Base-by-base conservation (phyloP, 2,113 vertebrate species). In the Chroicocephalus ridibundus region DNA sequence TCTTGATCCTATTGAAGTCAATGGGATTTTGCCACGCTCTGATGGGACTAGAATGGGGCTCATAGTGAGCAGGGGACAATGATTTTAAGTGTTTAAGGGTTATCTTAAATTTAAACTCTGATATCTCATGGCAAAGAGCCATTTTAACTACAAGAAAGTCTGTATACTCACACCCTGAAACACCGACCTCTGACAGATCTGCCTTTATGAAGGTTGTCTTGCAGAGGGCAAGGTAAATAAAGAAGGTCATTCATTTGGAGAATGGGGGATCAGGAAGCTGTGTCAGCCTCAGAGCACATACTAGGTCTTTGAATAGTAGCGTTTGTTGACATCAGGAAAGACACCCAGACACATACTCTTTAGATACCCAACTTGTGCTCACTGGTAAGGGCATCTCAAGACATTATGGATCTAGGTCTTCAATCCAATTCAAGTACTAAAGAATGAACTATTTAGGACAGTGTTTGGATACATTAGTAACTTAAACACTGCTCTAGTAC, bases 211-310 rank as follows among this genome's bases (percentile, higher is more conserved):
- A 60, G 20, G 5, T 25, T 47, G 26, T 38, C 78, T 49, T 82
- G 6, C 32, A 71, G 57, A 72, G 19, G 11, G 4, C n/a, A 78
- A 78, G 34, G 46, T 91, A 64, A 91, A 55, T 60, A 75, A 47
- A 32, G 51, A 94, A 20, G 9, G 10, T 10, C 22, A 32, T 22
- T 82, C 32, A n/a, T 21, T 46, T 42, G 18, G 7, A 6, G 26
- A 90, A 64, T 0, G 1, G 1, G 1, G 3, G 5, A 2, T 36
- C 57, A 89, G 42, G 27, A 62, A 89, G 15, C 1, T 82, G 13
- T 42, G 8, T 71, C 65, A 60, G 22, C 38, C 47, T 51, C 17
- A 13, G 32, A 82, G 32, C 20, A 55, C 0, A 2, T 2, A n/a
- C 13, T 51, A 55, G 26, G 27, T 34, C 29, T 85, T 55, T 51